Base-by-base conservation (phyloP, 1,140 invertebrate genomes). In the Drosophila teissieri region DNA sequence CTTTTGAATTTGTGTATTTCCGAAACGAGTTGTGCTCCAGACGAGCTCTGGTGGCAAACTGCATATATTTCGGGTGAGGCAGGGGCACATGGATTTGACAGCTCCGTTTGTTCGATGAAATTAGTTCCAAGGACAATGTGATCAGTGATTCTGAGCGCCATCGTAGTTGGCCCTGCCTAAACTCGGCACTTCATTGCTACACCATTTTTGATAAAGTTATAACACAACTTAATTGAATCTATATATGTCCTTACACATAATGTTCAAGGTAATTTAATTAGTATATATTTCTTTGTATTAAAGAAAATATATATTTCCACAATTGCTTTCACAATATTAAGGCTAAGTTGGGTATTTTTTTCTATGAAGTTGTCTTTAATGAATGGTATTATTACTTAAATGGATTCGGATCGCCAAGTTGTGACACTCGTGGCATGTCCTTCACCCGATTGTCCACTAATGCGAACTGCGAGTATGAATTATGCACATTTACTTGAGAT, bases 401-500 rank as follows among this genome's bases (percentile, higher is more conserved):
- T 22, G 62, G 34, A 64, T 22, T 56, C 37, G 12, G 11, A 24
- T 42, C 7, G 37, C 22, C 19, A 8, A n/a, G 12, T 11, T 39
- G 52, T 10, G 37, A 37, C 57, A 48, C 44, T 49, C 58, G 57
- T 61, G 51, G 36, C 58, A 42, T 73, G 63, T 80, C 81, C 73
- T 78, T 85, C 55, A 85, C 60, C 63, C 58, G 81, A 80, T 73
- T 84, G 74, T 61, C 44, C 68, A 64, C 57, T 70, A 65, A 67
- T 85, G 37, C 52, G 64, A 60, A 70, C 49, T 81, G 12, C 45
- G 45, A 42, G 27, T 40, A 78, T 88, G 83, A 86, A 86, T 86
- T 86, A 86, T 86, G 82, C 83, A 69, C 83, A 86, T 81, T 82
- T 81, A 63, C 79, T 85, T 57, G 40, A 14, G 31, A 54, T 63